Evolutionary conservation across 2,888 invertebrate genomes (phyloP).

Genomic region (Lasius fuliginosus): DNA sequence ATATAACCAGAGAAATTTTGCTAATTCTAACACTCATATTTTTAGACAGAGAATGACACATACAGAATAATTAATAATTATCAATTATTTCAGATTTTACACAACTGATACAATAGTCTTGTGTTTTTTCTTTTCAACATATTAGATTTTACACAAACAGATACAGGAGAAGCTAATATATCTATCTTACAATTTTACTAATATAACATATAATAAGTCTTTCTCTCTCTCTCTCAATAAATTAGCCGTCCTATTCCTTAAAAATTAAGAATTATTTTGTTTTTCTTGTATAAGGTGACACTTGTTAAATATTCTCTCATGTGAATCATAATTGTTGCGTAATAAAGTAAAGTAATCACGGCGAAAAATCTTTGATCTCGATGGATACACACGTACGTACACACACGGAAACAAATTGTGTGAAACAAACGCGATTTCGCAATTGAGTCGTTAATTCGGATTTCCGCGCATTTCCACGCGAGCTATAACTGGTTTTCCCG

Average conservation of each 20-base stretch:
- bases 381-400: not conserved
- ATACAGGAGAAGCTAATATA: not conserved
- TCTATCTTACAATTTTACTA: not conserved
- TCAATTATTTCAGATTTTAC: not conserved
- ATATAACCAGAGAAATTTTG: not conserved
- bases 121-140: not conserved
- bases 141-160: not conserved
- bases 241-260: not conserved
- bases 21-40: not conserved
- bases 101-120: not conserved
- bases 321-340: not conserved
- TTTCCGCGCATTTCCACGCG: slow-evolving; percentile 35
- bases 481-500: slow-evolving; percentile 48
- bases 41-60: not conserved
- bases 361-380: not conserved
- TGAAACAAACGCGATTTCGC: not conserved
- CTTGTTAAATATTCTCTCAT: not conserved
- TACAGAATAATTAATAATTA: not conserved
- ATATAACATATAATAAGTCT: not conserved
- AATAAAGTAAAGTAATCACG: slow-evolving; percentile 25
- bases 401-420: not conserved
- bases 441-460: slow-evolving; percentile 41
- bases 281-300: not conserved
- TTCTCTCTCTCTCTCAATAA: too few relatives aligned
- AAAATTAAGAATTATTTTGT: not conserved